These are phyloP conservation scores for Ceraclea dissimilis DNA, from an alignment of 2,888 invertebrate genomes.

Conservation along the genomic window DNA sequence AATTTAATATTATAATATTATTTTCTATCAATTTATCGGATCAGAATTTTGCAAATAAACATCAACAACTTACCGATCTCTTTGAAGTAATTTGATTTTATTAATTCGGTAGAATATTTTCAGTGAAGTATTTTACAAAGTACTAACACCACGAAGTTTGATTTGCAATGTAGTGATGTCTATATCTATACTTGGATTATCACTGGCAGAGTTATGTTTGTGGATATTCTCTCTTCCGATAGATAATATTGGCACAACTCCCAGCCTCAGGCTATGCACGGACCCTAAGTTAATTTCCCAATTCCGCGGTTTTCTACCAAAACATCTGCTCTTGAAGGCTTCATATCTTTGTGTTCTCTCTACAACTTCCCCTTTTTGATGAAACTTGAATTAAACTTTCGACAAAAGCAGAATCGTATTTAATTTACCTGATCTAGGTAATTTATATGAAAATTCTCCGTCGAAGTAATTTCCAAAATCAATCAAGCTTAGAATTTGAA, in stretches of 20 bases:
- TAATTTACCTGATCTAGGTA: not conserved
- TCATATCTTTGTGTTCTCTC: slow-evolving; percentile 15
- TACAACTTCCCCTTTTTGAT: slow-evolving; percentile 1
- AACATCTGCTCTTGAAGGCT: slow-evolving; percentile 26
- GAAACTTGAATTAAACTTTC: slow-evolving; percentile 19
- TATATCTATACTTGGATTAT: no score
- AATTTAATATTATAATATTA: no score
- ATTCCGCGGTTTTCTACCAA: slow-evolving; percentile 25
- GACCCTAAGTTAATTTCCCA: slow-evolving; percentile 26
- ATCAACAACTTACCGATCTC: no score
- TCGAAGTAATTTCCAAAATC: not conserved
- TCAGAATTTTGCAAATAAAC: no score
- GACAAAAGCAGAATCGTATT: not conserved
- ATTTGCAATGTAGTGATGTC: no score
- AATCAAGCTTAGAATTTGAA: not conserved
- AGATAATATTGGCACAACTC: slow-evolving; percentile 2
- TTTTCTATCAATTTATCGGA: no score
- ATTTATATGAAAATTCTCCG: not conserved
- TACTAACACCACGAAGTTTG: no score
- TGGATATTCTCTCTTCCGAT: not conserved
- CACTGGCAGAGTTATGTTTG: no score
- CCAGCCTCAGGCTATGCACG: slow-evolving; percentile 15
- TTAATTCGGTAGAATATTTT: no score
- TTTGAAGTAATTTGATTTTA: no score
- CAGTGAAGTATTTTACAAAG: no score